A percentile compares a stretch with the other conserved stretches of the same genome.
Evolutionary conservation across 92 coral and sea anemone species (phyloP).

Genomic region (Phenganax marumi): DNA sequence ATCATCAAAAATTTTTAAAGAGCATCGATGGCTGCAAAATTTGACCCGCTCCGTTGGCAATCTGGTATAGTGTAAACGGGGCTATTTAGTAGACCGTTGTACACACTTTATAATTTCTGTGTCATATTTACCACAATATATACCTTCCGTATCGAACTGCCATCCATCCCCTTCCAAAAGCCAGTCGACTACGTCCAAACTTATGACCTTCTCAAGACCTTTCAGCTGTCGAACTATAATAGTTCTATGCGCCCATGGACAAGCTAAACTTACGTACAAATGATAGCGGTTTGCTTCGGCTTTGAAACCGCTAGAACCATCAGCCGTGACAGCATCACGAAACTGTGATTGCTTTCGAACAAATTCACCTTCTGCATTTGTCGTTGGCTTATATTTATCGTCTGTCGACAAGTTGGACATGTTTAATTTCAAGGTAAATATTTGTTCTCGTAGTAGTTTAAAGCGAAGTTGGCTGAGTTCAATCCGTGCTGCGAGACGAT

Average conservation of each 20-base stretch:
- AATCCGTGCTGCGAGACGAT: too few species aligned
- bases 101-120: not conserved
- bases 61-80: too few species aligned
- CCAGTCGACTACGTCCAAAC: conserved; percentile 72
- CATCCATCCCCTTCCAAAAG: conserved; percentile 61
- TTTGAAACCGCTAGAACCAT: conserved; percentile 77
- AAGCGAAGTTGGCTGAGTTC: too few species aligned
- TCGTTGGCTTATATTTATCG: not conserved
- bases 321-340: conserved; percentile 72
- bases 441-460: not conserved
- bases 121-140: not conserved
- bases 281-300: conserved; percentile 86
- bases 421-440: not conserved
- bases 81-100: too few species aligned
- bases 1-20: too few species aligned
- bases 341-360: conserved; percentile 56
- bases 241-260: conserved; percentile 91
- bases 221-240: conserved; percentile 70
- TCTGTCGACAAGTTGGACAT: not conserved
- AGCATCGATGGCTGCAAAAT: too few species aligned
- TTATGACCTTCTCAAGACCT: conserved; percentile 72
- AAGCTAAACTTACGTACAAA: conserved; percentile 71
- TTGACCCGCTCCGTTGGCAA: too few species aligned
- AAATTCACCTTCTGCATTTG: conserved; percentile 63
- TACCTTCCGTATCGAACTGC: conserved; percentile 47